Base-by-base conservation (phyloP, 2,113 vertebrate genomes). In the Cettia cetti region DNA sequence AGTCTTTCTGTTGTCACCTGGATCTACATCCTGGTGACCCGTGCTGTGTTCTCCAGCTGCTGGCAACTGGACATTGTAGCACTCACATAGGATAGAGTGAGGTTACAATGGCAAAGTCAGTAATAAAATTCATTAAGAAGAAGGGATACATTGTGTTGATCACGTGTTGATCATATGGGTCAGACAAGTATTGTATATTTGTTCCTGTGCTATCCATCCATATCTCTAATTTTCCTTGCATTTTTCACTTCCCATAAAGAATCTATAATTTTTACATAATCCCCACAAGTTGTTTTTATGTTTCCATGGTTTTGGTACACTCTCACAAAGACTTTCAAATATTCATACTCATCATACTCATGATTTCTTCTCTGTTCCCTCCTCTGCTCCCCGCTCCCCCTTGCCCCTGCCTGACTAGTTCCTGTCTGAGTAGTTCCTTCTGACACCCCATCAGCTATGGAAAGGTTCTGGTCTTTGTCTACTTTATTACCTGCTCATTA, bases 321-420 rank as follows among this genome's bases (percentile, higher is more conserved):
- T 79, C 33, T 33, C 23, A 53, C 10, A 68, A 65, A 65, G 27
- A 16, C 23, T 23, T 27, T 26, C 10, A 79, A 57, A 74, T 57
- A 82, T 35, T 7, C 17, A n/a, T n/a, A n/a, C n/a, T n/a, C 3
- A 17, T 68, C 21, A 17, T 40, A 31, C 18, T 86, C 6, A 19
- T 0, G 1, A 47, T 72, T 90, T 76, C 19, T 53, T 60, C 31
- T 72, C 42, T 72, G 50, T 57, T 72, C 45, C 33, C 44, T 45
- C 7, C 27, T 11, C 5, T 14, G 8, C 18, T 27, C 2, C 3
- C 4, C 21, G 8, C 8, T 31, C 3, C 3, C 19, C 31, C 6
- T 35, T 76, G 14, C 22, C 15, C 23, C 13, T 28, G 28, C 4
- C 35, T 40, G 1, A 47, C 11, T 47, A 47, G 47, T 47, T 47